Evolutionary conservation across 2,888 invertebrate genomes (phyloP).

Genomic region (Nomada lathburiana): DNA sequence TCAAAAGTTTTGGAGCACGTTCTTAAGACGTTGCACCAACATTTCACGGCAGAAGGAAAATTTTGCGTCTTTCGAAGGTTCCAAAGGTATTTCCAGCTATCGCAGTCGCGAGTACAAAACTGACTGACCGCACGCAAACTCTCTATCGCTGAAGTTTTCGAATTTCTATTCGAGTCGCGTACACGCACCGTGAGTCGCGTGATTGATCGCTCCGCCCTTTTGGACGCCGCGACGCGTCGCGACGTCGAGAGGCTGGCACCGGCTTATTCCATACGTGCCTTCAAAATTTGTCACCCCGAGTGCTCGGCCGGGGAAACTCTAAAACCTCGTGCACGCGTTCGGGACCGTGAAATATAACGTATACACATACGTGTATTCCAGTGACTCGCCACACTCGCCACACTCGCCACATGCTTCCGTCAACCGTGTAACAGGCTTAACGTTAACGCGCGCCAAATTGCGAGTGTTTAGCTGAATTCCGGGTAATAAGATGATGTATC

Average conservation of each 20-base stretch:
- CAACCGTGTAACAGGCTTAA: conserved; percentile 8
- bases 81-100: too few relatives aligned
- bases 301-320: not conserved
- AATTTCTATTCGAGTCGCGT: conserved; percentile 25
- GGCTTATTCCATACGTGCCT: conserved; percentile 18
- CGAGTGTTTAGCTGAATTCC: conserved; percentile 24
- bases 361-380: not conserved
- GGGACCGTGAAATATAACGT: not conserved
- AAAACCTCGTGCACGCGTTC: conserved; percentile 3
- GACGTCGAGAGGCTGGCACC: conserved; percentile 32
- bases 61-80: too few relatives aligned
- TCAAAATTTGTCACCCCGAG: conserved; percentile 32
- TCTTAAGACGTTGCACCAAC: too few relatives aligned
- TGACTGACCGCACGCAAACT: too few relatives aligned
- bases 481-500: conserved; percentile 37
- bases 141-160: not conserved
- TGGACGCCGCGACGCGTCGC: conserved; percentile 9
- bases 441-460: not conserved
- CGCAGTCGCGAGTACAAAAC: too few relatives aligned
- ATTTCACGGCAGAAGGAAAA: too few relatives aligned
- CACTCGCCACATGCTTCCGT: too few relatives aligned
- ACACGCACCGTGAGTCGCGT: conserved; percentile 19
- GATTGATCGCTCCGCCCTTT: conserved; percentile 45
- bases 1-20: too few relatives aligned
- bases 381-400: too few relatives aligned